Evolutionary conservation across 2,797 vertebrate species (phyloP).

Genomic region (Steatocranus sp.): DNA sequence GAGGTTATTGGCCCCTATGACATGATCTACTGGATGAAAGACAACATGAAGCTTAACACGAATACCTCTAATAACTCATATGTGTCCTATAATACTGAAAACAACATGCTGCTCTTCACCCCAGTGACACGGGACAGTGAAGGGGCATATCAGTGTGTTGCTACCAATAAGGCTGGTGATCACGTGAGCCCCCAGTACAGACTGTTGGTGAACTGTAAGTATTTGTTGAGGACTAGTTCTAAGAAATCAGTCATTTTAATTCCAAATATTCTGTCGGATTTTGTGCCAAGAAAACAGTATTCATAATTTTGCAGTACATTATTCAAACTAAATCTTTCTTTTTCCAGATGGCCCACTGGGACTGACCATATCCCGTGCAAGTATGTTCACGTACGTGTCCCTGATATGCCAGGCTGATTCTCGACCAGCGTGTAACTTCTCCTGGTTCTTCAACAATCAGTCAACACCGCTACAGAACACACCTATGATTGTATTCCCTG

Average conservation of each 20-base stretch:
- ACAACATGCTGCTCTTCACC: constrained; percentile 50
- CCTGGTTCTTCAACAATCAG: constrained; percentile 47
- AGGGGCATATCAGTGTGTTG: constrained; percentile 62
- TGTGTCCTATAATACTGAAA: background rate
- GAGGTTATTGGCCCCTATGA: constrained; percentile 48
- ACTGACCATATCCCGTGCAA: constrained; percentile 36
- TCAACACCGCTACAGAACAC: rapidly evolving
- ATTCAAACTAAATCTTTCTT: background rate
- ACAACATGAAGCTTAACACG: background rate
- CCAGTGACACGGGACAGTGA: constrained; percentile 22
- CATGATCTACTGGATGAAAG: constrained; percentile 56
- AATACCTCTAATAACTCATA: rapidly evolving
- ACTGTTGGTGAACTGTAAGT: constrained; percentile 69
- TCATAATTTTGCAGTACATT: background rate
- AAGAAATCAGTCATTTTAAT: background rate
- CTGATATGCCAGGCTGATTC: constrained; percentile 60
- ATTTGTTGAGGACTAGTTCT: background rate
- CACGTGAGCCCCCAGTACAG: constrained; percentile 14
- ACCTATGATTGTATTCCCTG: background rate
- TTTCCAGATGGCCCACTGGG: constrained; percentile 69
- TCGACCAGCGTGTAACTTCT: constrained; percentile 52
- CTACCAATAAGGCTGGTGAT: constrained; percentile 3
- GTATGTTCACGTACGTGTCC: background rate
- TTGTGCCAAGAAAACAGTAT: background rate
- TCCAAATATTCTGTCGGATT: background rate